Percentiles rank a stretch among this genome's conserved stretches.
Evolutionary conservation across 2,797 vertebrate species (phyloP).

Genomic region (Karalla daura): DNA sequence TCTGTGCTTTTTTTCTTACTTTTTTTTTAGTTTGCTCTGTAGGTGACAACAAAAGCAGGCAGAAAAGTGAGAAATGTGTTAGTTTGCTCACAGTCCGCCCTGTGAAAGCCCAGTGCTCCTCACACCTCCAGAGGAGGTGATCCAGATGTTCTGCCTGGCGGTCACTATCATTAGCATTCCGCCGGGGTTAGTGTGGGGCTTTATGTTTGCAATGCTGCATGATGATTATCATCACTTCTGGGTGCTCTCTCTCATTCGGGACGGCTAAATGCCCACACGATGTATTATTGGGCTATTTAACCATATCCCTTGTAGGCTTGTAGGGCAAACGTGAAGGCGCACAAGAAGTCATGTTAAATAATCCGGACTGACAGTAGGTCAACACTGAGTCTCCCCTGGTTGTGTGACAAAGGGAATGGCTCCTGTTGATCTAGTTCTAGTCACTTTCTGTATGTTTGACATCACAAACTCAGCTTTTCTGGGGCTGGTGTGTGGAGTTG

Average conservation of each 20-base stretch:
- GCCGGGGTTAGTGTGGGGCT: conserved; percentile 56
- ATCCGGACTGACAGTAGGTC: not conserved
- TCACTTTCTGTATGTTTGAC: not conserved
- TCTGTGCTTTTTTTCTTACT: not conserved
- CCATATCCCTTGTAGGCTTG: not conserved
- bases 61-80: conserved; percentile 79
- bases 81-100: conserved; percentile 77
- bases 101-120: conserved; percentile 62
- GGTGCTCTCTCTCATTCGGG: conserved; percentile 71
- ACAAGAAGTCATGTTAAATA: not conserved
- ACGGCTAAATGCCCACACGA: conserved; percentile 25
- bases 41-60: conserved; percentile 42
- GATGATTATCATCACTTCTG: conserved; percentile 70
- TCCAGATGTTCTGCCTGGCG: conserved; percentile 80
- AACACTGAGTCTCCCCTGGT: not conserved
- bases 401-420: not conserved
- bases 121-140: conserved; percentile 72
- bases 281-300: conserved; percentile 30
- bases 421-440: not conserved
- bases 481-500: not conserved
- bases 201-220: conserved; percentile 48
- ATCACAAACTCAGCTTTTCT: not conserved
- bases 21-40: not conserved
- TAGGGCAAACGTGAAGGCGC: conserved; percentile 10
- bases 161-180: conserved; percentile 86